Base-by-base conservation (phyloP, 1,140 invertebrate species). In the Tetramorium parvispinum region DNA sequence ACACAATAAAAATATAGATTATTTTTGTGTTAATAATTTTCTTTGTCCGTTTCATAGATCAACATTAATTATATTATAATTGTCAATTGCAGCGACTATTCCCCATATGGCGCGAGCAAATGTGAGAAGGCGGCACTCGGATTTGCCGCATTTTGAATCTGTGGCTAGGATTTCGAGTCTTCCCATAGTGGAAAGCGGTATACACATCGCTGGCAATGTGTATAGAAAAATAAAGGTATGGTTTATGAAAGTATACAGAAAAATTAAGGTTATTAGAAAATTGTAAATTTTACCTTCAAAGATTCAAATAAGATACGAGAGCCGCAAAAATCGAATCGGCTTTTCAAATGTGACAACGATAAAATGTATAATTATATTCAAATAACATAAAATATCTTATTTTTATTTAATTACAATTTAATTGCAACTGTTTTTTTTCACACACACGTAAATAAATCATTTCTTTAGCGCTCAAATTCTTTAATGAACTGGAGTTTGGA, bases 401-500 rank as follows among this genome's bases (percentile, higher is more conserved):
- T 51, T 37, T 53, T 5, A 24, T 0, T 75, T 55, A 16, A 53
- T 55, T 40, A 13, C 16, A n/a, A 37, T 10, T 65, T 40, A 40
- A 40, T 13, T n/a, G 51, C 7, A 0, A 3, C 8, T 63, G 3
- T 13, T 57, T 18, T n/a, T 63, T 37, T 63, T 5, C 16, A 8
- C 5, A 16, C 16, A 8, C 5, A 16, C 0, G n/a, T 3, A 16
- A 13, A 32, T 8, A 0, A 32, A 32, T 32, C 32, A 32, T 27
- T 70, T 57, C 16, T 51, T 55, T 68, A 97, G 97, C 96, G 96
- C 76, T 97, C 96, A 0, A 97, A 97, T 93, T 95, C 96, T 18
- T 90, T 98, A 10, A 95, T 98, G 88, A 96, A 95, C 75, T 98
- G 97, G 97, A 97, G 97, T 88, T 95, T 98, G 16, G 96, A 96